phyloP scores from a whole-genome alignment of 1,140 invertebrate genomes.

The Drosophila chauvacae region DNA sequence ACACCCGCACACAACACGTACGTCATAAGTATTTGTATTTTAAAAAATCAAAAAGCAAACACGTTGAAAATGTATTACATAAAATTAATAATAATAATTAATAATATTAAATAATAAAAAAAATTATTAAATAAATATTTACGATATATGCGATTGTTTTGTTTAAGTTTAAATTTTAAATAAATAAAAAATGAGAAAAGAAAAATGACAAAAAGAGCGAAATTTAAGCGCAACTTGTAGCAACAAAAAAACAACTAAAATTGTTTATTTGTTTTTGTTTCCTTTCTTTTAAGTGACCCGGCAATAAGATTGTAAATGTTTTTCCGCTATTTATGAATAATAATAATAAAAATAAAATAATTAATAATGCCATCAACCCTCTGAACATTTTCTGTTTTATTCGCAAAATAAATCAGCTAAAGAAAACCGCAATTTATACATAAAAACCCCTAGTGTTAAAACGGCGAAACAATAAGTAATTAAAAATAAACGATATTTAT shows the following conservation, averaged over 20 bases:
- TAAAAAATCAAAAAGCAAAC: conserved; percentile 60
- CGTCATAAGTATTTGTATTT: conserved; percentile 78
- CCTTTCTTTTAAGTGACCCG: conserved; percentile 52
- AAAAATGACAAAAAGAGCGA: conserved; percentile 35
- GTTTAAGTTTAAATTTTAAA: conserved; percentile 76
- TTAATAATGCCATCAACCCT: conserved; percentile 39
- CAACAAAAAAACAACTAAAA: conserved; percentile 35
- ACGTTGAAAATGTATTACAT: conserved; percentile 82
- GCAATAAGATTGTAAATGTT: conserved; percentile 84
- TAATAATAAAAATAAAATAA: conserved; percentile 35
- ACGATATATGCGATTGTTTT: conserved; percentile 75
- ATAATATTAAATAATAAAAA: conserved; percentile 53
- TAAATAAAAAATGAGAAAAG: conserved; percentile 41
- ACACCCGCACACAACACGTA: conserved; percentile 38
- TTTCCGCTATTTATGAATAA: conserved; percentile 69
- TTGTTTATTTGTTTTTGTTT: conserved; percentile 54
- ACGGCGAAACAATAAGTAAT: conserved; percentile 73
- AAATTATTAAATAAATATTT: conserved; percentile 53
- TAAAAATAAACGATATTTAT: conserved; percentile 78
- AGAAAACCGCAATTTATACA: conserved; percentile 41
- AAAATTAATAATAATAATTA: conserved; percentile 62
- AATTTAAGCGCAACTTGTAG: conserved; percentile 25
- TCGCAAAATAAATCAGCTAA: conserved; percentile 45
- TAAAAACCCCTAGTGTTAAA: conserved; percentile 31
- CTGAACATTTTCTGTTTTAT: conserved; percentile 53